Evolutionary conservation across 2,113 vertebrate species (phyloP), one percentile per base, ranked within the genome.

Genomic region (Nanorana parkeri): DNA sequence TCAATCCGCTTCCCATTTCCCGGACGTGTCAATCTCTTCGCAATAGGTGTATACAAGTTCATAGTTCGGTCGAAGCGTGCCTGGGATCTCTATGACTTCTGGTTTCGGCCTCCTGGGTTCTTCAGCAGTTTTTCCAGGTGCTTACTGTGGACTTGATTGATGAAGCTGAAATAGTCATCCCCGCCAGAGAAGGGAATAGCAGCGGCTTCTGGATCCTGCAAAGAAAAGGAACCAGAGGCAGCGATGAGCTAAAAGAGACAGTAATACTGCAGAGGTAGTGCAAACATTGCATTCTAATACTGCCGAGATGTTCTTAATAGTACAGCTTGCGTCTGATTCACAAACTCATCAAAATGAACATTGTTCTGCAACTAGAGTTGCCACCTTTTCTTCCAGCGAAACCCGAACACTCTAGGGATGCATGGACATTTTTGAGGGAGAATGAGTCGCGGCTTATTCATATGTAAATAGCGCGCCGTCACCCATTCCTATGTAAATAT

Each of bases 131-230:
- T 89, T 63, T 89, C 90, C 7, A 88, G 77, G 17, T 92, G 91
- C 47, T 85, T 56, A 23, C 67, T 69, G 63, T 91, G 89, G 72
- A 90, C 85, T 74, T 84, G 91, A 83, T 93, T 91, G 80, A 88
- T 92, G 71, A 89, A 78, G 60, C 87, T 88, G 84, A 91, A 88
- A 84, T 85, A 89, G 68, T 91, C 88, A 7, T 91, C 89, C 3
- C 86, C 82, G 20, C 86, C 77, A 71, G 67, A 78, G 21, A 90
- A 85, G 5, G 78, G 75, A 10, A 73, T 67, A 2, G 41, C 36
- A 21, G 68, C 8, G 5, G 20, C 65, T 36, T 56, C 81, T 17
- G 29, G 19, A 0, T 80, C 77, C 66, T 56, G 71, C 19, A 76
- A 77, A 71, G 66, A 65, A n/a, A 66, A 28, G 28, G 56, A 75